These are phyloP conservation scores for Pteruthius melanotis DNA, from an alignment of 2,113 vertebrate genomes.

Conservation along the genomic window DNA sequence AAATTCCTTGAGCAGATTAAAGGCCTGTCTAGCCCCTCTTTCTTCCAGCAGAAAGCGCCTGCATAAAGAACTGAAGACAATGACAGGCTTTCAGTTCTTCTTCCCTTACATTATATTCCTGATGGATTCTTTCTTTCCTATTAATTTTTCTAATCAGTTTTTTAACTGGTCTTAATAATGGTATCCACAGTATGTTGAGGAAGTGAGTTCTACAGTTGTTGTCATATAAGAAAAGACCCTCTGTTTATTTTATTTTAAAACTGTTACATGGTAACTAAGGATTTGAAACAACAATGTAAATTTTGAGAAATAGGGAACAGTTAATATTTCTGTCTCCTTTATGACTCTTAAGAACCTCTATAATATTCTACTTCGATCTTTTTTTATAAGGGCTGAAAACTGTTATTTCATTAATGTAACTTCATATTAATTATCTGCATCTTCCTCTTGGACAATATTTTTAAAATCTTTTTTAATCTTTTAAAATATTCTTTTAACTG, in stretches of 20 bases:
- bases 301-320: neutral
- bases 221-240: neutral
- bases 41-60: neutral
- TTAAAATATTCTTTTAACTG: neutral
- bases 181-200: accelerated
- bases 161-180: neutral
- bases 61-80: neutral
- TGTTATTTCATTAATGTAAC: neutral
- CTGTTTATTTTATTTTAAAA: neutral
- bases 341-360: neutral
- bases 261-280: neutral
- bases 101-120: neutral
- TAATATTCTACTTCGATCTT: neutral
- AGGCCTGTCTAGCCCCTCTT: neutral
- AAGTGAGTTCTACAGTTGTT: neutral
- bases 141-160: neutral
- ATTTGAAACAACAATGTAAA: neutral
- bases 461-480: neutral
- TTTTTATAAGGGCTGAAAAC: neutral
- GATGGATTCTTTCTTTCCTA: neutral
- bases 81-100: neutral
- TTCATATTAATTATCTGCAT: neutral
- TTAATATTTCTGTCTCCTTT: neutral
- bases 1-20: neutral
- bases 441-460: neutral